Evolutionary conservation across 1,140 invertebrate genomes (phyloP).

Genomic region (Vanessa tameamea): DNA sequence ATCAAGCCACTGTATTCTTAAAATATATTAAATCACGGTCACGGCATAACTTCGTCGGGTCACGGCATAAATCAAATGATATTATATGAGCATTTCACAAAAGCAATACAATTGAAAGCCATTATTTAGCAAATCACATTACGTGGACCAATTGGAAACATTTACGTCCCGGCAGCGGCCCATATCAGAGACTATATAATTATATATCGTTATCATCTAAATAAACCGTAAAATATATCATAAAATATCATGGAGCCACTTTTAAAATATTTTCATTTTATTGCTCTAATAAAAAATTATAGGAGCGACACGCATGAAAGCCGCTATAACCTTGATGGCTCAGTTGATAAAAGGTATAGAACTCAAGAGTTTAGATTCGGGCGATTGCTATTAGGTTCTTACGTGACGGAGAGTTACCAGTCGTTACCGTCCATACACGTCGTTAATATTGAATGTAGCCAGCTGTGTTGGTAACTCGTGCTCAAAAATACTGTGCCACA

Average conservation of each 20-base stretch:
- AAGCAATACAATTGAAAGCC: background rate
- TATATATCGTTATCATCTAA: constrained; percentile 33
- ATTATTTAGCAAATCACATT: constrained; percentile 3
- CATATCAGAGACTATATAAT: constrained; percentile 22
- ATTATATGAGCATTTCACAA: background rate
- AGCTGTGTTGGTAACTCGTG: too few species aligned
- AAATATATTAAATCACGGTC: too few species aligned
- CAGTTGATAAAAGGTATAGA: background rate
- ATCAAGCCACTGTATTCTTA: too few species aligned
- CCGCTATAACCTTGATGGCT: background rate
- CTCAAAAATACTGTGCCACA: too few species aligned
- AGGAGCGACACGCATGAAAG: constrained; percentile 33
- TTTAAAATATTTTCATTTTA: constrained; percentile 44
- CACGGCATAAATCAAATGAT: background rate
- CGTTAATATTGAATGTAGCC: too few species aligned
- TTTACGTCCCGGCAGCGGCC: background rate
- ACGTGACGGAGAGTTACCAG: too few species aligned
- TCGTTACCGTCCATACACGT: too few species aligned
- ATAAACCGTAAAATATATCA: constrained; percentile 43
- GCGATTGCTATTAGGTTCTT: too few species aligned
- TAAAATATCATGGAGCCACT: constrained; percentile 35
- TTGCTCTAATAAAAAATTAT: constrained; percentile 41
- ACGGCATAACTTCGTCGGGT: background rate
- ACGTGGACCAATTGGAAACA: constrained; percentile 9
- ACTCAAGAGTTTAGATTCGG: too few species aligned